Evolutionary conservation across 2,113 vertebrate species (phyloP), one percentile per base, ranked within the genome.

Genomic region (Propithecus coquereli): DNA sequence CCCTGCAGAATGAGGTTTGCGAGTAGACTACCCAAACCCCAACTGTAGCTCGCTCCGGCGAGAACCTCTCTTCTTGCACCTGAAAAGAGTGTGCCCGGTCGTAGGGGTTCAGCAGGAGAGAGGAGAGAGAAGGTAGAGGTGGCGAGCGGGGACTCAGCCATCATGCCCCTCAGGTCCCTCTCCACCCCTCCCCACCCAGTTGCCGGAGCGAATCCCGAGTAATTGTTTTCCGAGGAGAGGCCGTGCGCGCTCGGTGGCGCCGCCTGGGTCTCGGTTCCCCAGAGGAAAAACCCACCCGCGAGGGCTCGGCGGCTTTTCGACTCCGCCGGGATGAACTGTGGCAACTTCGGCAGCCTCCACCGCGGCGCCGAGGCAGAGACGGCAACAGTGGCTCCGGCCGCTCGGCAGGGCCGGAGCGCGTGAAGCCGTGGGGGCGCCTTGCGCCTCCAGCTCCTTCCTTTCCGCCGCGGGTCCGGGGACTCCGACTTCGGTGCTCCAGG

Each of bases 1-100:
- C 91, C 92, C 96, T 96, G 92, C 52, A 90, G 96, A 96, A 95
- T 4, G 86, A 91, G 87, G 89, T 50, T 94, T 96, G 76, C 95
- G 94, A 17, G 91, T 23, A 81, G 81, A 57, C 11, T 85, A 61
- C 88, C 87, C 66, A 70, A 45, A 50, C 14, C 91, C 61, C 34
- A 63, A 8, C 9, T 20, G 13, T 30, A 54, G 63, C 87, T 84
- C 10, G 3, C 83, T 84, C 27, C 0, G 27, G 73, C 2, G 4
- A 88, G 17, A 22, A 95, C 82, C 32, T n/a, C 77, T 74, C 86
- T 37, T 59, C 22, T 17, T 9, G 63, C 54, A 73, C 43, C 43
- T 45, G 20, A 8, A 68, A 90, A 94, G 45, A 57, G 11, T 17
- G 79, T 8, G n/a, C 27, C 61, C 22, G 32, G 70, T 45, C 45